Evolutionary conservation across 1,140 invertebrate species (phyloP), one percentile per base, ranked within the genome.

Genomic region (Acromyrmex echinatior): DNA sequence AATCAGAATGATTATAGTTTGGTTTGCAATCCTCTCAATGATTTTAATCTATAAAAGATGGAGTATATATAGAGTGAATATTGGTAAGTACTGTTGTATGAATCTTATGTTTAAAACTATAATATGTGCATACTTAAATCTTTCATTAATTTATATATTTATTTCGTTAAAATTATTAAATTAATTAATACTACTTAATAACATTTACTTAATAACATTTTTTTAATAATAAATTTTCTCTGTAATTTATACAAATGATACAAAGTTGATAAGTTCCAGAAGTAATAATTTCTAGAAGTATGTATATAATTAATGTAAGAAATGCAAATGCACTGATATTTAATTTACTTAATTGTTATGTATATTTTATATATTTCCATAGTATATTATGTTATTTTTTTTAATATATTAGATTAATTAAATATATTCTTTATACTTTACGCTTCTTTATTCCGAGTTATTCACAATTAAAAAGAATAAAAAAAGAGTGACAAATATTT

Each of bases 1-100:
- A 70, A 70, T 35, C 49, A 91, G 87, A 49, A 93, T 93, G 1
- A 12, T 91, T 10, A n/a, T 80, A n/a, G n/a, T 90, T 10, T 88
- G 63, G 10, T 16, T 92, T 16, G n/a, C 70, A 5, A 39, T 91
- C 10, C 1, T 92, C 45, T 66, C 39, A 3, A 2, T 89, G 14
- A 45, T 21, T 21, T 21, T 21, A 21, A 21, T 21, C 21, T 21
- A 21, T 21, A 21, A 0, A 21, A 21, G 21, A 21, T 21, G 21
- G 21, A 21, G 21, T 21, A 21, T 21, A 21, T 0, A n/a, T n/a
- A n/a, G n/a, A n/a, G n/a, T n/a, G n/a, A n/a, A n/a, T 21, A 0
- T 0, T 18, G 0, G 92, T 92, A 86, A 92, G 90, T 91, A 74
- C 10, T 73, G 5, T 16, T 49, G 65, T 31, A 81, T 16, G 10